phyloP scores from a whole-genome alignment of 2,888 invertebrate genomes.

The Cheilosia impressa region DNA sequence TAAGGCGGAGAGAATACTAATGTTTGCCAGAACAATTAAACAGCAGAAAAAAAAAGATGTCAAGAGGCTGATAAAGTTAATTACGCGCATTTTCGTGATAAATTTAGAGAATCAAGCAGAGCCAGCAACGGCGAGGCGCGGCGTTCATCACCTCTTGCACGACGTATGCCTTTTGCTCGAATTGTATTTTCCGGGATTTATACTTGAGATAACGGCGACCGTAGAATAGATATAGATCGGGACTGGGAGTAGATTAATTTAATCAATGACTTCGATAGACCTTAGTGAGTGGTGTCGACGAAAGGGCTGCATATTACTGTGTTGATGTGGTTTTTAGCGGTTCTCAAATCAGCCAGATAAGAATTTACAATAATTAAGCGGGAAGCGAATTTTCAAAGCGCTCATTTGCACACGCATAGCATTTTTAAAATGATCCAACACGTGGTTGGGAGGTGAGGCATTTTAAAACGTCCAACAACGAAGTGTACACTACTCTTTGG shows the following conservation, averaged over 20 bases:
- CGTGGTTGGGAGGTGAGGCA: too few species aligned
- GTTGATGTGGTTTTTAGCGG: not conserved
- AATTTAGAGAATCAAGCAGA: constrained; percentile 4
- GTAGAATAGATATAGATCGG: not conserved
- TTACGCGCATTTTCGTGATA: constrained; percentile 9
- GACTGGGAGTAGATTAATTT: not conserved
- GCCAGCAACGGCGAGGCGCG: not conserved
- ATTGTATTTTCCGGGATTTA: not conserved
- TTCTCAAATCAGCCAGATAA: not conserved
- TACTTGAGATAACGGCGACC: not conserved
- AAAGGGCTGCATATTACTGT: not conserved
- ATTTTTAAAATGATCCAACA: too few species aligned
- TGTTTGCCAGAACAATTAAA: constrained; percentile 6
- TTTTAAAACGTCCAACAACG: too few species aligned
- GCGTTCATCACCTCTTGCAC: not conserved
- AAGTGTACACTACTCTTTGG: too few species aligned
- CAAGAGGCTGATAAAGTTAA: constrained; percentile 25
- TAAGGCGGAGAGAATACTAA: not conserved
- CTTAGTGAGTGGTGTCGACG: not conserved
- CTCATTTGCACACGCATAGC: too few species aligned
- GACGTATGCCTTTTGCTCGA: not conserved
- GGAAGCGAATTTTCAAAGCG: too few species aligned
- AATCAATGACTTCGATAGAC: not conserved
- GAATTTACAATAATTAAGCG: not conserved
- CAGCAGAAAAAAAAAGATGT: constrained; percentile 7